Conservation (phyloP, 2,888 invertebrate genomes). For the Orthosia gracilis region DNA sequence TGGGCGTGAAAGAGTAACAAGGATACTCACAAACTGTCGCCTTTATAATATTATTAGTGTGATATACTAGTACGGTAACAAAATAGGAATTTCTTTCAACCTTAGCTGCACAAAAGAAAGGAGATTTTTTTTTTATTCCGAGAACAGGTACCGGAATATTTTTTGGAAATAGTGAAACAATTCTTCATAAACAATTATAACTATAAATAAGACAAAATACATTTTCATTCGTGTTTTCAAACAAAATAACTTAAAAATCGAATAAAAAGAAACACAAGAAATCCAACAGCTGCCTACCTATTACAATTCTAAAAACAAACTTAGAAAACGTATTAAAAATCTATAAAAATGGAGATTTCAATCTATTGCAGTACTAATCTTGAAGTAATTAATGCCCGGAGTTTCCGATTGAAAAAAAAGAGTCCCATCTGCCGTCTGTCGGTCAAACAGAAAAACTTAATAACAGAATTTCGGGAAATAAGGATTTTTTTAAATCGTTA, state of each 20-base stretch:
- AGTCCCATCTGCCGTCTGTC: constrained; percentile 59
- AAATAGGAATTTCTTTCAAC: no score
- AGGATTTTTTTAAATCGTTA: constrained; percentile 55
- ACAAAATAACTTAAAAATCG: background rate
- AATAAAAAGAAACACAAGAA: background rate
- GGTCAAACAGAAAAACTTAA: constrained; percentile 62
- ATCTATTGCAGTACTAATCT: constrained; percentile 50
- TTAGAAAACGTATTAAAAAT: constrained; percentile 54
- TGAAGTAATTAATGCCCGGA: constrained; percentile 56
- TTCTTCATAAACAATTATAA: background rate
- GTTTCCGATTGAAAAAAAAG: constrained; percentile 39
- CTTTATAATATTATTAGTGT: no score
- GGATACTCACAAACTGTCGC: no score
- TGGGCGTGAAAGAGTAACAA: no score
- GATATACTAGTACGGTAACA: no score
- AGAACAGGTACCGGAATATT: no score
- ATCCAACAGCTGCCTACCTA: constrained; percentile 25
- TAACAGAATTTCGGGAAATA: constrained; percentile 63
- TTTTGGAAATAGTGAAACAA: no score
- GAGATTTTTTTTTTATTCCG: no score
- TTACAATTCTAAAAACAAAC: constrained; percentile 48
- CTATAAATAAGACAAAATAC: background rate
- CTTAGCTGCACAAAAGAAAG: no score
- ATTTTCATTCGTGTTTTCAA: background rate
- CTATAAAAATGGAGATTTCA: constrained; percentile 67